Evolutionary conservation across 1,140 invertebrate genomes (phyloP).

Genomic region (Venustaconcha ellipsiformis): DNA sequence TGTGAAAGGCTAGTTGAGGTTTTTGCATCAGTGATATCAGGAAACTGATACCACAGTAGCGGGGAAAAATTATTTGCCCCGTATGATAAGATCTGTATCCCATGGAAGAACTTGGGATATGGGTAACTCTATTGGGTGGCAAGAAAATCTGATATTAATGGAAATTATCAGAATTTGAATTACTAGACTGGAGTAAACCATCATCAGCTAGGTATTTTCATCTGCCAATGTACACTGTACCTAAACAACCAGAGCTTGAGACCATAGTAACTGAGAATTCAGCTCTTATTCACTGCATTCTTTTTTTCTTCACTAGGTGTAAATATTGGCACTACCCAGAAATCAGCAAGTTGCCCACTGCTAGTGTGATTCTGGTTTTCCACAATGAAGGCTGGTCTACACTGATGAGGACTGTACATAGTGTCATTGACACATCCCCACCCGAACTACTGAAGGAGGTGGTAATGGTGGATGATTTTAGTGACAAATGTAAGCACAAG

Average conservation of each 20-base stretch:
- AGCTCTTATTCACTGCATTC: background rate
- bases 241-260: background rate
- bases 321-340: constrained; percentile 96
- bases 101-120: too few species aligned
- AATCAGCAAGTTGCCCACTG: constrained; percentile 78
- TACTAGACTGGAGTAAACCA: background rate
- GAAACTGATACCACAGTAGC: too few species aligned
- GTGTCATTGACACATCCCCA: constrained; percentile 93
- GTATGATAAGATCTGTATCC: too few species aligned
- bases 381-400: constrained; percentile 98
- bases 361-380: constrained; percentile 97
- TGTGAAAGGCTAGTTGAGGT: too few species aligned
- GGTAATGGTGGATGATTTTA: constrained; percentile 98
- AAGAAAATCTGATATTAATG: background rate
- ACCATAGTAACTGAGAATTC: background rate
- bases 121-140: background rate
- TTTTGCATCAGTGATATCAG: too few species aligned
- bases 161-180: background rate
- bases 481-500: constrained; percentile 83
- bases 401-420: constrained; percentile 95
- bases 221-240: background rate
- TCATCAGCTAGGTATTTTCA: background rate
- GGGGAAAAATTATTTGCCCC: too few species aligned
- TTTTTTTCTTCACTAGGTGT: constrained; percentile 75
- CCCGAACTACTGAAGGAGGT: constrained; percentile 92